These are phyloP conservation scores for Aelia acuminata DNA, from an alignment of 2,888 invertebrate genomes.

Conservation along the genomic window DNA sequence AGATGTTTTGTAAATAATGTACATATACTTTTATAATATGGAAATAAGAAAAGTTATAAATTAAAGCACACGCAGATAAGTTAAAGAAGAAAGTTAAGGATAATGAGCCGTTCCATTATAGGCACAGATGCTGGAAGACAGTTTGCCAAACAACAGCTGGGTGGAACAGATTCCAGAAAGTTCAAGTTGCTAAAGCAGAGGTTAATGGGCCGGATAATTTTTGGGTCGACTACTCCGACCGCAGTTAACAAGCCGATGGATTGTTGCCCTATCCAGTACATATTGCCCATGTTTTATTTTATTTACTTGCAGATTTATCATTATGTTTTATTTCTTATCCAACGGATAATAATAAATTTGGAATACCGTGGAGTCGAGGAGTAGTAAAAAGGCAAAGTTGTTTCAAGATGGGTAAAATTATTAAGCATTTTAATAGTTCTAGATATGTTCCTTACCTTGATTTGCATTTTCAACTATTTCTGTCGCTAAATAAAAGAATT, in stretches of 20 bases:
- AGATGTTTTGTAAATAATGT: too few relatives aligned
- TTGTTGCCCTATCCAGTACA: too few relatives aligned
- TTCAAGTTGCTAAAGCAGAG: neutral
- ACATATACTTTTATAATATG: neutral
- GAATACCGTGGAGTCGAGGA: too few relatives aligned
- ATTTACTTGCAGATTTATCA: neutral
- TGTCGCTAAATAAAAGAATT: too few relatives aligned
- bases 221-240: neutral
- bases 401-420: too few relatives aligned
- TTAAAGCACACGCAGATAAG: neutral
- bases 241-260: neutral
- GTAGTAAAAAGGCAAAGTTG: too few relatives aligned
- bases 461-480: too few relatives aligned
- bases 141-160: neutral
- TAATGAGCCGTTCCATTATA: neutral
- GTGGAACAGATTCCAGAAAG: neutral
- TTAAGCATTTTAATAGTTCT: too few relatives aligned
- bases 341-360: neutral
- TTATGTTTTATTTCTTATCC: neutral
- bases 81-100: neutral
- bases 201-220: slow-evolving; percentile 1
- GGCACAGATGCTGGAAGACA: neutral
- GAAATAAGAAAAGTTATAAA: neutral
- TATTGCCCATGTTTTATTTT: neutral
- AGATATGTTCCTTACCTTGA: too few relatives aligned